phyloP scores from a whole-genome alignment of 1,140 invertebrate species.

The Euschistus heros region DNA sequence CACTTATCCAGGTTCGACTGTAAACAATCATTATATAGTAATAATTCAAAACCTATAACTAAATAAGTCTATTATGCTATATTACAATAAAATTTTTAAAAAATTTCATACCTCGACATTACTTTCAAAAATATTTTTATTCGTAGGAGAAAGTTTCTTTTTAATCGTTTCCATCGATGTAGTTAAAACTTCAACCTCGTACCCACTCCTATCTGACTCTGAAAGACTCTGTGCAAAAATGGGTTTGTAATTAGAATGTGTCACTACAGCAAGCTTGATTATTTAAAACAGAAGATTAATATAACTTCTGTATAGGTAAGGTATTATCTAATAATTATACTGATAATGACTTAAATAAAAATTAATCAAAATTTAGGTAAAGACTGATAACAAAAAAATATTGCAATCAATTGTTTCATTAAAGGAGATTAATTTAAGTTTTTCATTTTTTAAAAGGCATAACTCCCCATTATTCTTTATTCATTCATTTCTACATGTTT shows the following conservation, averaged over 20 bases:
- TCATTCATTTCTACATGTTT: no score
- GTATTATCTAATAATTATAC: no score
- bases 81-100: neutral
- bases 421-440: no score
- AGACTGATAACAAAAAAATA: no score
- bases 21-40: neutral
- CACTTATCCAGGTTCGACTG: neutral
- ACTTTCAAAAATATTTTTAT: constrained; percentile 78
- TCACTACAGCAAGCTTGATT: neutral
- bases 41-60: neutral
- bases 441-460: no score
- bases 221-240: constrained; percentile 56
- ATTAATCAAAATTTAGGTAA: no score
- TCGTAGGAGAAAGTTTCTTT: constrained; percentile 60
- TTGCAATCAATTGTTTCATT: no score
- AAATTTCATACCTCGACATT: constrained; percentile 54
- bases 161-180: constrained; percentile 84
- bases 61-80: neutral
- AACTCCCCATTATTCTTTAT: no score
- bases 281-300: neutral
- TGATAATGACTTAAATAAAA: no score
- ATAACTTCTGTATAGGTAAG: constrained; percentile 15
- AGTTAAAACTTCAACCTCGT: constrained; percentile 85
- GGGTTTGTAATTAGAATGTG: no score
- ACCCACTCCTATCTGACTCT: constrained; percentile 79